These are phyloP conservation scores for Mus caroli DNA, from an alignment of 2,797 vertebrate genomes.

Conservation along the genomic window DNA sequence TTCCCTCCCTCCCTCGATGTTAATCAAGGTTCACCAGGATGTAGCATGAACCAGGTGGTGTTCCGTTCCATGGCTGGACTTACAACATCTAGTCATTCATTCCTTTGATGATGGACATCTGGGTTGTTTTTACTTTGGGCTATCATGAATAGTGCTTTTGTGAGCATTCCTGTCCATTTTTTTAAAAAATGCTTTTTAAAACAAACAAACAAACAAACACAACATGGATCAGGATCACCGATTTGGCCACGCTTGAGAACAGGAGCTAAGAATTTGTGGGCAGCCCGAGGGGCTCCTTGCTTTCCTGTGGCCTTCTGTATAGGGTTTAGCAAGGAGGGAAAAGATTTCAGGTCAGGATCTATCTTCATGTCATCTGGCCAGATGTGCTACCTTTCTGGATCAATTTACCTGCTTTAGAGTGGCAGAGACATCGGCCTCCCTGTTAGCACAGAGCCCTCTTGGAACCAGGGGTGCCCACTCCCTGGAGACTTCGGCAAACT, in stretches of 20 bases:
- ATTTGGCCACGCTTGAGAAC: neutral
- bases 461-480: neutral
- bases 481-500: neutral
- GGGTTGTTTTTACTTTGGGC: neutral
- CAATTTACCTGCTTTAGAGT: neutral
- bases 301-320: neutral
- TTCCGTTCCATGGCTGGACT: no score
- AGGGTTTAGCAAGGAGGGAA: neutral
- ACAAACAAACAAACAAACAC: no score
- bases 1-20: no score
- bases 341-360: neutral
- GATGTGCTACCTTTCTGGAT: neutral
- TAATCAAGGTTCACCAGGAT: neutral
- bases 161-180: neutral
- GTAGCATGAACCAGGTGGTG: accelerated
- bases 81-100: neutral
- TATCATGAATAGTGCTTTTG: neutral
- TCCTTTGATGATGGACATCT: neutral
- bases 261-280: neutral
- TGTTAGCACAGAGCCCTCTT: neutral
- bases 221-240: neutral
- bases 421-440: neutral
- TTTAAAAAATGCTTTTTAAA: no score
- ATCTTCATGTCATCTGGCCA: neutral
- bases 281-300: neutral